Conservation (phyloP, 2,113 vertebrate species). For the Paracanthobrama guichenoti region DNA sequence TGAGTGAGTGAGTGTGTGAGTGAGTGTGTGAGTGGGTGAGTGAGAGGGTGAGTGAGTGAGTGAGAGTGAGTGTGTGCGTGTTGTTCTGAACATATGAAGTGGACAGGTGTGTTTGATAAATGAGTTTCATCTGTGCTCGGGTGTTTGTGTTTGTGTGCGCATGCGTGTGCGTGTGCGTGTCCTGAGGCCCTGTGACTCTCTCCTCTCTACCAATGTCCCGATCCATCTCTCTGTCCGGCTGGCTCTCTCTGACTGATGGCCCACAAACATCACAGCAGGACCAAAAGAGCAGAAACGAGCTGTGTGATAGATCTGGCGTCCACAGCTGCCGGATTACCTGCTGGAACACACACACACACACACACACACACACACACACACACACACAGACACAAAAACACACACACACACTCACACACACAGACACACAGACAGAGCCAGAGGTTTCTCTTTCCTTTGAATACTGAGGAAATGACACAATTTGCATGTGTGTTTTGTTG, state of each 20-base stretch:
- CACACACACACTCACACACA: too few species aligned
- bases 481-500: too few species aligned
- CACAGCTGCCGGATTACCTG: slow-evolving; percentile 72
- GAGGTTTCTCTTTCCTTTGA: too few species aligned
- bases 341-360: background rate
- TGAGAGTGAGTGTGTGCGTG: slow-evolving; percentile 8
- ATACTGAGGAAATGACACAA: too few species aligned
- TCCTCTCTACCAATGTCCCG: slow-evolving; percentile 78
- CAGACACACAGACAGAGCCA: too few species aligned
- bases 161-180: background rate
- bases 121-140: slow-evolving; percentile 45
- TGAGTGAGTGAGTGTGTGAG: too few species aligned
- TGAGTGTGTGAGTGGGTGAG: too few species aligned
- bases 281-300: slow-evolving; percentile 76
- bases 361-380: too few species aligned
- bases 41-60: background rate
- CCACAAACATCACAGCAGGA: slow-evolving; percentile 88
- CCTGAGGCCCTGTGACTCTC: slow-evolving; percentile 58
- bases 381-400: too few species aligned
- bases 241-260: slow-evolving; percentile 89
- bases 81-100: slow-evolving; percentile 17
- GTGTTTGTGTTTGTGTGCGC: slow-evolving; percentile 15
- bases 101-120: slow-evolving; percentile 39
- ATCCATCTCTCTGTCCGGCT: slow-evolving; percentile 94
- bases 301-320: slow-evolving; percentile 83